Evolutionary conservation across 2,797 vertebrate genomes (phyloP).

Genomic region (Spheniscus humboldti): DNA sequence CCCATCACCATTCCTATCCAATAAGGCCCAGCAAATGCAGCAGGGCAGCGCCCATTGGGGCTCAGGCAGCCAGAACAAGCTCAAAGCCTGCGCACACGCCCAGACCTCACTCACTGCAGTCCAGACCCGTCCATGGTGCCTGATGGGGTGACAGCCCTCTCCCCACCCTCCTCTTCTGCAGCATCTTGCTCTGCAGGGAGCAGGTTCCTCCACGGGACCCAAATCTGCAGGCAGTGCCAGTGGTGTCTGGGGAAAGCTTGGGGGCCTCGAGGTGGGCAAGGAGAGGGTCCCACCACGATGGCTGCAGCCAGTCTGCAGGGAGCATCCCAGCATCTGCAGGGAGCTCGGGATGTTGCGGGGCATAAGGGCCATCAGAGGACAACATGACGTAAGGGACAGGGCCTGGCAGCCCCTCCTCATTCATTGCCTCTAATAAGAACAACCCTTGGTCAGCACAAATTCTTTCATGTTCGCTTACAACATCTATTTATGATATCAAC

Average conservation of each 20-base stretch:
- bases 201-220: not conserved
- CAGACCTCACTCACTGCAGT: not conserved
- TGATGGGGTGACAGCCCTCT: not conserved
- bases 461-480: not conserved
- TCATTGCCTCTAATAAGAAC: not conserved
- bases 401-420: not conserved
- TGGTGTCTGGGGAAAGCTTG: fast-evolving
- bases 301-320: fast-evolving
- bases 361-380: not conserved
- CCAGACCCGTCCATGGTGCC: not conserved
- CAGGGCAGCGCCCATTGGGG: not conserved
- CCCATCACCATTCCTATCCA: not conserved
- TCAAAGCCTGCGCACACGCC: not conserved
- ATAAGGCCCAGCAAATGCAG: not conserved
- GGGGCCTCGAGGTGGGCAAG: not conserved
- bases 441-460: not conserved
- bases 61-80: not conserved
- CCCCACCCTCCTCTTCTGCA: not conserved
- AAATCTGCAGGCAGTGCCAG: not conserved
- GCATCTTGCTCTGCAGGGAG: not conserved
- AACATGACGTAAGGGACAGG: fast-evolving
- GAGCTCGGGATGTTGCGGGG: fast-evolving
- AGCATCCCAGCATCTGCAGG: not conserved
- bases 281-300: fast-evolving
- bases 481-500: not conserved